These are phyloP conservation scores for Linnaemya vulpina DNA, from an alignment of 2,888 invertebrate species.

Conservation along the genomic window DNA sequence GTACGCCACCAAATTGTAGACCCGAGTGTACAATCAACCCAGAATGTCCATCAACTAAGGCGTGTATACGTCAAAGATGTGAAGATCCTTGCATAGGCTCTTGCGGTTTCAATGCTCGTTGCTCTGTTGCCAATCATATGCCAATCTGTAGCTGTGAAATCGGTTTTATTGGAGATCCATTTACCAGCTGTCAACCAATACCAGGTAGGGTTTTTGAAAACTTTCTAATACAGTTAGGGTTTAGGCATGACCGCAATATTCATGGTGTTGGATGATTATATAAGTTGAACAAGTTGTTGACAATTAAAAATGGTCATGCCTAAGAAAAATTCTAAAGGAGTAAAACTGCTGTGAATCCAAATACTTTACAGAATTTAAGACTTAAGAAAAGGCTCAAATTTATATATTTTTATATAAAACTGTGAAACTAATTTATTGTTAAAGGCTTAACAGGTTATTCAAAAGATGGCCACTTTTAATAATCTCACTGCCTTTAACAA, in stretches of 20 bases:
- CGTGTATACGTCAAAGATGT: constrained; percentile 87
- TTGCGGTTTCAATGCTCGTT: constrained; percentile 85
- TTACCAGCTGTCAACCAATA: constrained; percentile 86
- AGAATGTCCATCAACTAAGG: constrained; percentile 86
- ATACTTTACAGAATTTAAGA: background rate
- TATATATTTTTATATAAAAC: background rate
- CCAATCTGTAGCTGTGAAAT: constrained; percentile 91
- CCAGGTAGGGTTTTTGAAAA: constrained; percentile 79
- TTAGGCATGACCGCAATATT: constrained; percentile 70
- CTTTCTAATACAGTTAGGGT: constrained; percentile 46
- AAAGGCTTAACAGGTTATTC: background rate
- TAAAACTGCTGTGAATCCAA: constrained; percentile 24
- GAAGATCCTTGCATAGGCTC: constrained; percentile 87
- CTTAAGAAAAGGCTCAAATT: background rate
- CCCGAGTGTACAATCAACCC: constrained; percentile 87
- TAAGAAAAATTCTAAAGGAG: constrained; percentile 41
- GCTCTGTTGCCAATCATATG: constrained; percentile 88
- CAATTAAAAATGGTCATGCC: constrained; percentile 59
- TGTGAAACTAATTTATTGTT: constrained; percentile 4
- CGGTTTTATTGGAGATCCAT: constrained; percentile 91
- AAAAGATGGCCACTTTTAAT: constrained; percentile 54
- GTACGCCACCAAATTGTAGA: constrained; percentile 87
- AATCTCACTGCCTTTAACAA: background rate
- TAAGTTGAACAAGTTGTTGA: constrained; percentile 10
- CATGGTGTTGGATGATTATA: constrained; percentile 38